A percentile compares a stretch with the other conserved stretches of the same genome.
These are phyloP conservation scores for Gari tellinella DNA, from an alignment of 2,888 invertebrate species.

Conservation along the genomic window DNA sequence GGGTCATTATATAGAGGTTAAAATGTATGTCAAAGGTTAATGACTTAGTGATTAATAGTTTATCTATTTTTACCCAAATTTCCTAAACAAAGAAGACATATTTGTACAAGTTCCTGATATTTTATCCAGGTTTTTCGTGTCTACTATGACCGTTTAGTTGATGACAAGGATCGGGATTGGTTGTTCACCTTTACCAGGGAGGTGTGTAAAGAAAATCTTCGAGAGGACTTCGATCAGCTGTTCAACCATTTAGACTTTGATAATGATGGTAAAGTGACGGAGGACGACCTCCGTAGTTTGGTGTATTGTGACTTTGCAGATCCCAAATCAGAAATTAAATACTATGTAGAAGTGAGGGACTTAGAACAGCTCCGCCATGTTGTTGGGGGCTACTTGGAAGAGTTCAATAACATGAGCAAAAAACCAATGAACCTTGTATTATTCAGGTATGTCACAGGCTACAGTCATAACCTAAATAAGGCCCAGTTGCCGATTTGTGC, in stretches of 20 bases:
- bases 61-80: too few relatives aligned
- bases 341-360: constrained; percentile 95
- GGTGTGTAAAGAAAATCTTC: constrained; percentile 87
- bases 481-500: too few relatives aligned
- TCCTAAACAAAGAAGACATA: too few relatives aligned
- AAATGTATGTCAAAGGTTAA: too few relatives aligned
- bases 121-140: constrained; percentile 90
- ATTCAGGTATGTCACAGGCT: constrained; percentile 84
- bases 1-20: too few relatives aligned
- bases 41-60: too few relatives aligned
- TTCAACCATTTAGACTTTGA: constrained; percentile 88
- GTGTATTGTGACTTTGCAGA: constrained; percentile 98
- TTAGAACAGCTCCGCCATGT: constrained; percentile 92
- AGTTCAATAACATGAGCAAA: constrained; percentile 97
- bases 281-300: constrained; percentile 92
- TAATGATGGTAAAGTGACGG: constrained; percentile 87
- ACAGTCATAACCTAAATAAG: too few relatives aligned
- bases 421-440: constrained; percentile 98
- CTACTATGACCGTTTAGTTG: constrained; percentile 95
- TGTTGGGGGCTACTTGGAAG: constrained; percentile 94
- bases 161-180: constrained; percentile 93
- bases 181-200: constrained; percentile 89
- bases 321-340: constrained; percentile 94
- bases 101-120: background rate
- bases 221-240: constrained; percentile 85